Base-by-base conservation (phyloP, 2,888 invertebrate species). In the Agrilus cyanescens region DNA sequence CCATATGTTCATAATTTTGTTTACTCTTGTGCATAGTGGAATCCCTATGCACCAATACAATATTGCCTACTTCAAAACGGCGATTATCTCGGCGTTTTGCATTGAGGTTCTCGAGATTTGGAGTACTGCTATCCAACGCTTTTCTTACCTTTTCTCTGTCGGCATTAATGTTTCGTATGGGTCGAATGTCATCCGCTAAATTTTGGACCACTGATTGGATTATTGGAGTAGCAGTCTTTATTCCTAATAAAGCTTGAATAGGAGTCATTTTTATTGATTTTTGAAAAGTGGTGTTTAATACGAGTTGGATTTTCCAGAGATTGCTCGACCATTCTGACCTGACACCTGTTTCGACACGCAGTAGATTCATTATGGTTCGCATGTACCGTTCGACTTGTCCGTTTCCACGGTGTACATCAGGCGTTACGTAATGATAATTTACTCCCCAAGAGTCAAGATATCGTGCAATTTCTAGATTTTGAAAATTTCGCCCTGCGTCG, bases 41-140 rank as follows among this genome's bases (percentile, higher is more conserved):
- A 18, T 44, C 53, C n/a, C 52, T 43, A 42, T 53, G 51, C 40
- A 52, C 40, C 8, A 53, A 37, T 5, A 54, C 52, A 45, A 51
- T 49, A 38, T 50, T 46, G 29, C 52, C 53, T 10, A 36, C 33
- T 12, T 38, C 15, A 37, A 32, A 47, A 20, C 45, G 13, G 1
- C 45, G 20, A 31, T 18, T 51, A 33, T 49, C 46, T 35, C 46
- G 45, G 31, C 49, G 42, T 18, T 47, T 50, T 16, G 15, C 15
- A 29, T 46, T 48, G 25, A 46, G 13, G 32, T 36, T 41, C 37
- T 35, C 20, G 32, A 13, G 5, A 38, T 30, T 41, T 40, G 31
- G 1, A 45, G 41, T 10, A 46, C 31, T 46, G 45, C 36, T 36
- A 14, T 6, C 13, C 5, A 12, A 16, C n/a, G 12, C n/a, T 13